Conservation (phyloP, 2,888 invertebrate genomes). For the Oligia strigilis region DNA sequence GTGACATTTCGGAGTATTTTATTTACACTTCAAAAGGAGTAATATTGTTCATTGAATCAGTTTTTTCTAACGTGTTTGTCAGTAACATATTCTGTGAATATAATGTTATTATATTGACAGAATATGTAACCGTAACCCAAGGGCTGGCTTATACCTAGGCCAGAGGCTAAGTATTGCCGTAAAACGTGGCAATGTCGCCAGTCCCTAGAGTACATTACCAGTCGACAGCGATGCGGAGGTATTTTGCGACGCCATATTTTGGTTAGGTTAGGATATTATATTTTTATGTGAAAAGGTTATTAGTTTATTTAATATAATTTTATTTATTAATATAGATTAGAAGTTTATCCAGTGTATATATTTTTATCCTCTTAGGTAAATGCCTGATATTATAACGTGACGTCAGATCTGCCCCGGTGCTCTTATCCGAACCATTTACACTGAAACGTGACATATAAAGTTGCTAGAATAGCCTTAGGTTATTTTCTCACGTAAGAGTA, state of each 20-base stretch:
- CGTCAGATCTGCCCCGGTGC: neutral
- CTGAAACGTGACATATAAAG: neutral
- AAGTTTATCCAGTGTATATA: neutral
- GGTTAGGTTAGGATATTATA: neutral
- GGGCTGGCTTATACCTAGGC: neutral
- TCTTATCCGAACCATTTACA: neutral
- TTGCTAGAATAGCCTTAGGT: neutral
- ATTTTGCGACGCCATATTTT: neutral
- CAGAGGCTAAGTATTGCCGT: neutral
- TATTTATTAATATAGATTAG: neutral
- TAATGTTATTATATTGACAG: neutral
- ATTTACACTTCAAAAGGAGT: neutral
- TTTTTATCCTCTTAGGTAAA: neutral
- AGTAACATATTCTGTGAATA: neutral
- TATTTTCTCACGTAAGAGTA: neutral
- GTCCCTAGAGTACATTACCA: neutral
- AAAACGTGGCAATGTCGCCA: neutral
- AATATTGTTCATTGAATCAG: neutral
- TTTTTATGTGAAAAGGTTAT: neutral
- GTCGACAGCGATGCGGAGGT: neutral
- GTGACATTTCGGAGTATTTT: conserved; percentile 7
- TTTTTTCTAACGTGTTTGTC: neutral
- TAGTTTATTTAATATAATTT: neutral
- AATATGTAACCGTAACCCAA: neutral
- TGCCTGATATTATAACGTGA: neutral